Evolutionary conservation across 2,888 invertebrate species (phyloP), one percentile per base, ranked within the genome.

Genomic region (Tetragnatha montana): DNA sequence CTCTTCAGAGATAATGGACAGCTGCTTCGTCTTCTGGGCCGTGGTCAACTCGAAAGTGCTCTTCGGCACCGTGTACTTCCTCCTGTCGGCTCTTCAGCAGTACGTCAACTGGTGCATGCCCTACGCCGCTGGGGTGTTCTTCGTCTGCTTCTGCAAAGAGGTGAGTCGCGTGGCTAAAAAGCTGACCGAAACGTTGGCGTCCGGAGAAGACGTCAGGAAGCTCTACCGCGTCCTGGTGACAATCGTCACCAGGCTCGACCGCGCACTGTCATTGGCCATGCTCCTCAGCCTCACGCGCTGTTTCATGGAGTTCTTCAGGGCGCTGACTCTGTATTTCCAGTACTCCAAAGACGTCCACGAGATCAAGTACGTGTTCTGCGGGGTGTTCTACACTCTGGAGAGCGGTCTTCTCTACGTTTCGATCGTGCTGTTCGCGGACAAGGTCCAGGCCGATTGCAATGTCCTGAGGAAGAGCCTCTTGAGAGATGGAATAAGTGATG

Each of bases 41-140:
- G 78, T 51, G 6, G 4, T 82, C 1, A 68, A 88, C 69, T 73
- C 83, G 1, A 60, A 50, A 4, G 74, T 22, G 8, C 69, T 73
- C 47, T 51, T 83, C 17, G 6, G 21, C 10, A 22, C 47, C 1
- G 22, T 83, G 1, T 83, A 88, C 21, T 88, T 83, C 68, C 78
- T 88, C 60, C 19, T 88, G 49, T 47, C 73, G 7, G 60, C 50
- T 8, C 17, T 51, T 50, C 60, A 70, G 14, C 87, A 88, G 12
- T 88, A 79, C 60, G 71, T 82, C 21, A 88, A 88, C 21, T 88
- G 88, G 88, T 88, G 88, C 21, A 73, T 88, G 19, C 88, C 88
- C 0, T 83, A 70, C n/a, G 21, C 88, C 4, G 51, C 79, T 19
- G 88, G 78, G 8, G 22, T 21, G 0, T 79, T 88, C 68, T 88